phyloP scores from a whole-genome alignment of 2,888 invertebrate species.

The Tetropium fuscum region DNA sequence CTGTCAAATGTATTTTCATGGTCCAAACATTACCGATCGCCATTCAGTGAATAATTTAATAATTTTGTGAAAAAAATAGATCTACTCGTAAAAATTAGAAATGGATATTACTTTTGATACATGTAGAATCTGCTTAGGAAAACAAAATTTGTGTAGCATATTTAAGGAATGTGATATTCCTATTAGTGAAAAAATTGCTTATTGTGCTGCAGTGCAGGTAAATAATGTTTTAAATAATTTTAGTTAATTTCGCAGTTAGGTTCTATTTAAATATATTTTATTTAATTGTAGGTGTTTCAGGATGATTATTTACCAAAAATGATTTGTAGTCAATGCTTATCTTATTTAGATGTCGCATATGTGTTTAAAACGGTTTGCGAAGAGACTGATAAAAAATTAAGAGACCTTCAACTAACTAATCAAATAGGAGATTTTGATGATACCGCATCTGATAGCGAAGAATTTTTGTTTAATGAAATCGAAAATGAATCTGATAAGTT shows the following conservation, averaged over 20 bases:
- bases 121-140: constrained; percentile 4
- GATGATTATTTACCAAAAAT: not conserved
- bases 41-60: no score
- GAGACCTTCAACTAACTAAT: not conserved
- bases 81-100: not conserved
- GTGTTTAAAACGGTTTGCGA: not conserved
- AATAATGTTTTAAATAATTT: not conserved
- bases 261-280: not conserved
- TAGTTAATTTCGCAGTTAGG: not conserved
- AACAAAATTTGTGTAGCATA: not conserved
- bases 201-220: constrained; percentile 9
- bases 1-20: no score
- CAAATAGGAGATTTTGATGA: constrained; percentile 1
- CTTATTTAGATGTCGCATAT: not conserved
- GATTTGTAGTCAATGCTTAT: constrained; percentile 2
- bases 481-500: not conserved
- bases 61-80: no score
- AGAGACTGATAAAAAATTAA: constrained; percentile 5
- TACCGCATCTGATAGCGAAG: not conserved
- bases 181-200: constrained; percentile 1
- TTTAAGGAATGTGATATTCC: not conserved
- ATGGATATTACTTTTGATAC: not conserved
- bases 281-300: not conserved
- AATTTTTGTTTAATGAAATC: not conserved
- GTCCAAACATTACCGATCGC: no score